phyloP scores from a whole-genome alignment of 2,113 vertebrate species.

The Corythaixoides concolor region DNA sequence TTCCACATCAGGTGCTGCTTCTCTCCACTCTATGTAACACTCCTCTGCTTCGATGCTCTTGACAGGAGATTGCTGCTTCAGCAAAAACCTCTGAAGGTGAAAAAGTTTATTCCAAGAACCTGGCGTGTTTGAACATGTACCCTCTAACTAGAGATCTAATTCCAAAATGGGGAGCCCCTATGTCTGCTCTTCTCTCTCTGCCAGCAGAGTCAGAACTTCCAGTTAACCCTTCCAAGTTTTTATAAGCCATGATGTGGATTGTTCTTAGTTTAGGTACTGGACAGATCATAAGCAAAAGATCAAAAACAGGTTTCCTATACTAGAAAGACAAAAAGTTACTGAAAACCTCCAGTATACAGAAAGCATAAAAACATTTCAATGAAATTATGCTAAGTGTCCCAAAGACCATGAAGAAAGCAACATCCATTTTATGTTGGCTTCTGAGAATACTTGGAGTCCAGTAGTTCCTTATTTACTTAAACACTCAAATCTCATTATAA shows the following conservation, averaged over 20 bases:
- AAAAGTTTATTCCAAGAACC: background rate
- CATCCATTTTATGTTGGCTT: background rate
- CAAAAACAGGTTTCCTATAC: background rate
- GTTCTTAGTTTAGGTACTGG: background rate
- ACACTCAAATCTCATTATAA: background rate
- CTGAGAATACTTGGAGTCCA: background rate
- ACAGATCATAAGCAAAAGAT: background rate
- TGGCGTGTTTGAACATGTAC: background rate
- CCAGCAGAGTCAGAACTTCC: background rate
- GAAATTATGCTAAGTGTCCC: background rate
- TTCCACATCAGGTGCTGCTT: constrained; percentile 21
- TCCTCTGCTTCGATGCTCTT: constrained; percentile 1
- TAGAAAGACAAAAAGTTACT: background rate
- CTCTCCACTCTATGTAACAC: background rate
- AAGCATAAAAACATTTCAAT: background rate
- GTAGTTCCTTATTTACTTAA: background rate
- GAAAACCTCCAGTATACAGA: background rate
- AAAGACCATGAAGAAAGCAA: background rate
- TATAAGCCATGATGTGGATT: background rate
- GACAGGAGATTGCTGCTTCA: constrained; percentile 23
- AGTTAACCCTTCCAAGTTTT: background rate
- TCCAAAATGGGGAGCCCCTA: background rate
- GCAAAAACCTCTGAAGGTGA: constrained; percentile 33
- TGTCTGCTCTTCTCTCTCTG: background rate
- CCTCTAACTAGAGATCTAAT: background rate